A percentile compares a stretch with the other conserved stretches of the same genome.
phyloP scores from a whole-genome alignment of 1,140 invertebrate species.

The Glomeris maerens region DNA sequence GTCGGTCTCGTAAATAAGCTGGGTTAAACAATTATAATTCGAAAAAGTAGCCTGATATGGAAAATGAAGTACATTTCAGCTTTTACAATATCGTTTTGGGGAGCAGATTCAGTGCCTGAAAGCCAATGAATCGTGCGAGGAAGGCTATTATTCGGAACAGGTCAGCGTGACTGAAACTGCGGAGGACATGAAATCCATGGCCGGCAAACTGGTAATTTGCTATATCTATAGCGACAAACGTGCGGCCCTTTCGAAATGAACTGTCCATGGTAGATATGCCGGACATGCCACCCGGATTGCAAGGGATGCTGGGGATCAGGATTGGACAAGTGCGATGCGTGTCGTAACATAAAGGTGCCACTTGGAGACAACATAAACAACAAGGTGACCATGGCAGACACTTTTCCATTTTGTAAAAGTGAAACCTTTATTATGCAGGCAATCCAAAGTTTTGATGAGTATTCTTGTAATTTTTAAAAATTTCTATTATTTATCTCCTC shows the following conservation, averaged over 20 bases:
- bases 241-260: slow-evolving; percentile 39
- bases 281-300: slow-evolving; percentile 61
- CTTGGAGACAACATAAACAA: slow-evolving; percentile 29
- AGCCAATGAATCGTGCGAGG: slow-evolving; percentile 63
- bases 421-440: too few relatives aligned
- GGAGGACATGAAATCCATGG: slow-evolving; percentile 48
- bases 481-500: too few relatives aligned
- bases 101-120: slow-evolving; percentile 87
- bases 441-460: too few relatives aligned
- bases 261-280: slow-evolving; percentile 38
- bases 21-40: too few relatives aligned
- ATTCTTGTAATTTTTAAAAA: too few relatives aligned
- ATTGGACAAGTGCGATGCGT: slow-evolving; percentile 60
- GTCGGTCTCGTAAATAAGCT: too few relatives aligned
- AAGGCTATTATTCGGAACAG: slow-evolving; percentile 75
- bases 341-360: slow-evolving; percentile 72
- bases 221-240: not conserved
- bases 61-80: too few relatives aligned
- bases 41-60: too few relatives aligned
- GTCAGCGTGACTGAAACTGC: slow-evolving; percentile 51
- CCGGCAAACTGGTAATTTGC: slow-evolving; percentile 44
- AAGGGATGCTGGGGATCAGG: slow-evolving; percentile 66
- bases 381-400: too few relatives aligned
- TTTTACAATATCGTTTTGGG: too few relatives aligned
- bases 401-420: too few relatives aligned